phyloP scores from a whole-genome alignment of 2,113 vertebrate species.

The Aramus guarauna region DNA sequence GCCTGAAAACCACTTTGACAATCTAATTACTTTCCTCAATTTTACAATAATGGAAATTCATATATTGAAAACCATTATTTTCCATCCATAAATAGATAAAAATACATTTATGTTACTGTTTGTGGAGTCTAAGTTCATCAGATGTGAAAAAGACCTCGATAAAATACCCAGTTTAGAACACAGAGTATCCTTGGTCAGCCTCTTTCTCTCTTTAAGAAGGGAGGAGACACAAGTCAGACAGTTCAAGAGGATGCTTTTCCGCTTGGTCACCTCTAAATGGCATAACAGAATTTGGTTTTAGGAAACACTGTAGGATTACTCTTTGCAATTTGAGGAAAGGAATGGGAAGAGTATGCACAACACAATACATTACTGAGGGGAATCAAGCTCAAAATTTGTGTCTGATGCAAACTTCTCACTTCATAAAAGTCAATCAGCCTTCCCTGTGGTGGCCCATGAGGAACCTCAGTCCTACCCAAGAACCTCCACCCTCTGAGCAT shows the following conservation, averaged over 20 bases:
- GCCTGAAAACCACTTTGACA: background rate
- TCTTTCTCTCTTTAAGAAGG: background rate
- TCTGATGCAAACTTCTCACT: background rate
- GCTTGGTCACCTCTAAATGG: background rate
- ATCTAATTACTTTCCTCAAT: background rate
- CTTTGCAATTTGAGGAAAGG: background rate
- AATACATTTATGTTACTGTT: background rate
- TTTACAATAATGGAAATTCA: background rate
- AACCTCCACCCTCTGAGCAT: background rate
- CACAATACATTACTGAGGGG: background rate
- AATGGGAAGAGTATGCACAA: accelerated
- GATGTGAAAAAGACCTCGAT: background rate
- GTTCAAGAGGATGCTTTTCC: background rate
- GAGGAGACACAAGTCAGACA: background rate
- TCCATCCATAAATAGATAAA: background rate
- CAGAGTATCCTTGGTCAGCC: background rate
- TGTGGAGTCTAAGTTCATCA: background rate
- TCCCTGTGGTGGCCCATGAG: accelerated
- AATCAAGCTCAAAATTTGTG: background rate
- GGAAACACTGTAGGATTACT: background rate
- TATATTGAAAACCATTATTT: background rate
- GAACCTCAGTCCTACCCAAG: background rate
- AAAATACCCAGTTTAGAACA: background rate
- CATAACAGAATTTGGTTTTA: background rate
- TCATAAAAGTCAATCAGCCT: background rate